Base-by-base conservation (phyloP, 2,113 vertebrate species). In the Entosphenus tridentatus region DNA sequence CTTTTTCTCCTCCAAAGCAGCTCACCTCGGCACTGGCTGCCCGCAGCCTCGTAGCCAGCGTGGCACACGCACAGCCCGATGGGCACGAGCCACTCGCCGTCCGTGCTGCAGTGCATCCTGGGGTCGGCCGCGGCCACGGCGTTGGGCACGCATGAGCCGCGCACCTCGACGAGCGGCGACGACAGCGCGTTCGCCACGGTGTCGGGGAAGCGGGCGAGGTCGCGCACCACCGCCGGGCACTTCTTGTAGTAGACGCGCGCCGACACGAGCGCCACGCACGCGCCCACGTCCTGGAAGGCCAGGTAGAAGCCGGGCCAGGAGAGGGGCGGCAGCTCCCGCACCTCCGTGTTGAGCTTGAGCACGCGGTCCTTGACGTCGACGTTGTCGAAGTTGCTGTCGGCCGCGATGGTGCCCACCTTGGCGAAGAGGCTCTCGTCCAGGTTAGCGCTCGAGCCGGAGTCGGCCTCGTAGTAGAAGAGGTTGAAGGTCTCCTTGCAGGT, bases 41-140 rank as follows among this genome's bases (percentile, higher is more conserved):
- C 76, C 10, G 73, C 74, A 58, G 79, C 80, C 77, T 89, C 82
- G 1, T 86, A 85, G 57, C 91, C 93, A 0, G 77, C 76, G 18
- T 77, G 76, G 75, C 93, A 96, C 71, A 83, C 79, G 74, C 93
- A 96, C 72, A 85, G 83, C 2, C 87, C 88, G 0, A 96, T 87
- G 11, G 80, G 88, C 68, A 95, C 90, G 70, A 89, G 75, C 91
- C 93, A 97, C 72, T 95, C 86, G 1, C 93, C 93, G 0, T 98
- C 87, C 2, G 79, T 74, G 0, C 85, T 84, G 73, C 93, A 98
- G 74, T 95, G 86, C 79, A 95, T 86, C 57, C 75, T 78, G 0
- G 89, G 90, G 0, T n/a, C 8, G n/a, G n/a, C 10, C 10, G n/a
- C 21, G 21, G 10, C 82, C 79, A 83, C 82, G 0, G 83, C 83